Evolutionary conservation across 2,113 vertebrate species (phyloP).

Genomic region (Cygnus atratus): DNA sequence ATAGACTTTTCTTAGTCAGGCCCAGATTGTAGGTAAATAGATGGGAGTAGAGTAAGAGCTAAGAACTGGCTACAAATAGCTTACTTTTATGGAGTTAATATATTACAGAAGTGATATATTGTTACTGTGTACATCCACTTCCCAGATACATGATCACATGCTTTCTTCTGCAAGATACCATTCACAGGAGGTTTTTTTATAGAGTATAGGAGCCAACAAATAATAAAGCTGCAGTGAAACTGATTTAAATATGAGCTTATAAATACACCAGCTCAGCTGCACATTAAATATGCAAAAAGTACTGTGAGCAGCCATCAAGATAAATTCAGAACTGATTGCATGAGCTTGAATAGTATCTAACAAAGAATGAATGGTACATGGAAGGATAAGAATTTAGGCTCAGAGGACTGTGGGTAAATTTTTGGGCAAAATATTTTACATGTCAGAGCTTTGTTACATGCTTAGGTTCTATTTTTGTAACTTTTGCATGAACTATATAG

Average conservation of each 20-base stretch:
- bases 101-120: background rate
- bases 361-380: background rate
- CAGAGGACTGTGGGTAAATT: background rate
- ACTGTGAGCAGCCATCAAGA: background rate
- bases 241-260: background rate
- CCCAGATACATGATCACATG: background rate
- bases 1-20: background rate
- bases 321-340: slow-evolving; percentile 10
- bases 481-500: background rate
- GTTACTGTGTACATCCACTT: background rate
- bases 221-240: background rate
- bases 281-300: background rate
- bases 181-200: background rate
- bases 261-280: background rate
- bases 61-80: background rate
- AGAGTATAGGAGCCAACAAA: background rate
- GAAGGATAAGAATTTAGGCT: background rate
- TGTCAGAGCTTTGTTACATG: background rate
- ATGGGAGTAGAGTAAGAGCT: background rate
- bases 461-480: background rate
- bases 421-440: background rate
- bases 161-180: background rate
- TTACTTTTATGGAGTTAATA: background rate
- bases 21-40: background rate
- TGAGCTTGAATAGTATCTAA: background rate